Base-by-base conservation (phyloP, 2,797 vertebrate genomes). In the Bovichtus variegatus region DNA sequence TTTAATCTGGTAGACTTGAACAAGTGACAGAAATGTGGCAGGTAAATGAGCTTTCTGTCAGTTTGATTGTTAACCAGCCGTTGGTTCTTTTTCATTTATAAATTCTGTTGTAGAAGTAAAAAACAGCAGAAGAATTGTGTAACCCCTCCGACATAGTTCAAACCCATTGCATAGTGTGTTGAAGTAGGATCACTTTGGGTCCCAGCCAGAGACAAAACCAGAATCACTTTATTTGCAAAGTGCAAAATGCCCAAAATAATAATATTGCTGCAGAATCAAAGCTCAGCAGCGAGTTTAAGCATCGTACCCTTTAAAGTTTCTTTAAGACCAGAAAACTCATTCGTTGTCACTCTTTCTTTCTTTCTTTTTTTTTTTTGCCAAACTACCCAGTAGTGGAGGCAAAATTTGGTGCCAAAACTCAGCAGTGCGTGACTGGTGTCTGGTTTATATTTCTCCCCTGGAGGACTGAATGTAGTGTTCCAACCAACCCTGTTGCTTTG, bases 401-500 rank as follows among this genome's bases (percentile, higher is more conserved):
- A 53, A 63, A 58, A 49, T 25, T 21, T 55, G 40, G 19, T 46
- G 23, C 25, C 15, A 71, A 53, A 80, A 55, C 44, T 62, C 27
- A 44, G 16, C 41, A 36, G 31, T 11, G 38, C 23, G 51, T 55
- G 21, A 31, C 19, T 25, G 41, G 25, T 51, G 29, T 72, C 36
- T 41, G 41, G 12, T 76, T 66, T 64, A 51, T 44, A 59, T 65
- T 36, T 34, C 25, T 46, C 57, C 16, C 9, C 25, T 3, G 10
- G 6, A 76, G 40, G 29, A 71, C 40, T 74, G 49, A 76, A 63
- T 40, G 53, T 21, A 60, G 29, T n/a, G 63, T 71, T 72, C 64
- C n/a, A 60, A 44, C 15, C 0, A n/a, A 81, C 61, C 47, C 64
- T 43, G 62, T 71, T 82, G 67, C 66, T 74, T 40, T 65, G 71